Base-by-base conservation (phyloP, 2,888 invertebrate species). In the Alitta virens region DNA sequence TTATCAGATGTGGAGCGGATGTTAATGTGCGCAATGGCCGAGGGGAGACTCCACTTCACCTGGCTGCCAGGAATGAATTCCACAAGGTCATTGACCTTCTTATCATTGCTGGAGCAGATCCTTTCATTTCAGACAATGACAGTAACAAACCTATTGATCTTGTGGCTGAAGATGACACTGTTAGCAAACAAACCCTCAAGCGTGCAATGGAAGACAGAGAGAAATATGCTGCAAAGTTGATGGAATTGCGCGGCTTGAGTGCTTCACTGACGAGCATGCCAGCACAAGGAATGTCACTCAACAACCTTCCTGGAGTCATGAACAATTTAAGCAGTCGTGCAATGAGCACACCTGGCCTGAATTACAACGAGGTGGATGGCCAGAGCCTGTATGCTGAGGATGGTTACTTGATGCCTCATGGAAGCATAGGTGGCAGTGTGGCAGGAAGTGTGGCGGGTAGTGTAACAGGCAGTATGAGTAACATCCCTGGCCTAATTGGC, bases 41-140 rank as follows among this genome's bases (percentile, higher is more conserved):
- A 49, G 71, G 71, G 0, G 71, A 71, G 52, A 69, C 68, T 1
- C 66, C 70, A 12, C 60, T 71, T 21, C 71, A 71, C 55, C 59
- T 69, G 18, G 70, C 70, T 1, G 67, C 71, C 25, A 61, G 71
- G 27, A 67, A 69, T 51, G 70, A 71, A 56, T 71, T 71, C 52
- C 68, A 71, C 51, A 71, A 70, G 50, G 60, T 68, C 12, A 58
- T 68, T 2, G 71, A 71, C 42, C 49, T 70, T 3, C 51, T 71
- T 25, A 54, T 71, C 1, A 42, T 62, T 23, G 65, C 65, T 16
- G 67, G 69, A 9, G 62, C 62, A 7, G 69, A 71, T 57, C 66
- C 71, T 1, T 26, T 63, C 5, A 50, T 69, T 7, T 66, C 66
- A 59, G 71, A 71, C 49, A 56, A 65, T 49, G 65, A 64, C 59